A percentile compares a stretch with the other conserved stretches of the same genome.
These are phyloP conservation scores for Hyphantria cunea DNA, from an alignment of 1,140 invertebrate genomes.

Conservation along the genomic window DNA sequence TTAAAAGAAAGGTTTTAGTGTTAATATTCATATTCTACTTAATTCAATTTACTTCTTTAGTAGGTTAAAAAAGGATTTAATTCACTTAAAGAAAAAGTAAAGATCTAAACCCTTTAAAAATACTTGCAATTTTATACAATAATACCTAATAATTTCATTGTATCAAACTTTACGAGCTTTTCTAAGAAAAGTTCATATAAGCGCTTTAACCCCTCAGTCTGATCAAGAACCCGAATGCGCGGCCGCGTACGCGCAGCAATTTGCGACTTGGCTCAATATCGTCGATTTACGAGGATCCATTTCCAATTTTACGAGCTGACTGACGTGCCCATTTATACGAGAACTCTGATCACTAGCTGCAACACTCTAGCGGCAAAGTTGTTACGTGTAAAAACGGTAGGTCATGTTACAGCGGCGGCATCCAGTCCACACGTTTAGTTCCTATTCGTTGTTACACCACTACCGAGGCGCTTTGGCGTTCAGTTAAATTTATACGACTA, in stretches of 20 bases:
- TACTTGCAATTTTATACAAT: constrained; percentile 8
- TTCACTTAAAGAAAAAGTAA: no score
- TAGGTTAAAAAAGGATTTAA: no score
- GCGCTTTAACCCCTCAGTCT: constrained; percentile 30
- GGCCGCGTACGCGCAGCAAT: constrained; percentile 59
- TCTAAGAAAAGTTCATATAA: constrained; percentile 26
- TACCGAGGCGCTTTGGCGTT: constrained; percentile 38
- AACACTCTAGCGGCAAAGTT: constrained; percentile 16
- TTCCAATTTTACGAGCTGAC: constrained; percentile 67
- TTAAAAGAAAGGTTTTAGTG: no score
- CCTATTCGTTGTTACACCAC: constrained; percentile 42
- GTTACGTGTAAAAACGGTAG: constrained; percentile 23
- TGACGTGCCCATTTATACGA: constrained; percentile 54
- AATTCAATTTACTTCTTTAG: no score
- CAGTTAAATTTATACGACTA: constrained; percentile 49
- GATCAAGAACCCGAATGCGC: constrained; percentile 60
- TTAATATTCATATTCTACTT: no score
- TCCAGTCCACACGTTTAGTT: constrained; percentile 39
- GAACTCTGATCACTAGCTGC: constrained; percentile 45
- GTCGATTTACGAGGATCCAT: constrained; percentile 67
- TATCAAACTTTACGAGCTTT: constrained; percentile 37
- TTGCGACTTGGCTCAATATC: constrained; percentile 61
- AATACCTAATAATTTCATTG: constrained; percentile 28
- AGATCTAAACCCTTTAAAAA: background rate
- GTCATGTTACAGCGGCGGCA: constrained; percentile 35